Base-by-base conservation (phyloP, 37 sponge, comb jelly and placozoan genomes). In the Mnemiopsis leidyi region DNA sequence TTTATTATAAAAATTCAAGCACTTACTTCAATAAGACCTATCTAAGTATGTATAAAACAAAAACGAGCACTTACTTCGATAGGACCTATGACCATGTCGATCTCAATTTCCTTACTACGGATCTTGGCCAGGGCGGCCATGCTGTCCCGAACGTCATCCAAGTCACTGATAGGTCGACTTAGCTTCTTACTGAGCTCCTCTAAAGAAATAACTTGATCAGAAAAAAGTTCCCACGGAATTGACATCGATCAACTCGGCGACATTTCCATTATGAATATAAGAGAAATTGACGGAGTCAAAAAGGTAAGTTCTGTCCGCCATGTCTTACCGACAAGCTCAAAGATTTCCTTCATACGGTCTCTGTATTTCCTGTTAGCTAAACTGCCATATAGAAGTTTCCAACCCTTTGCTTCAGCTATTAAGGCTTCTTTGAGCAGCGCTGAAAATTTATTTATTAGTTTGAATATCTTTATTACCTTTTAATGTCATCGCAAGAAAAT, bases 391-490 rank as follows among this genome's bases (percentile, higher is more conserved):
- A 95, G 95, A 7, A 94, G 92, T 85, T 95, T 95, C 99, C 99
- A 98, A 9, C 96, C 96, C 69, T 95, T 95, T 25, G 99, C 95
- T 90, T 98, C 99, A 36, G 96, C 99, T 38, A 40, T 76, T 33
- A 98, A 93, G 0, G 99, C 95, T n/a, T 95, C 76, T 95, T 97
- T 98, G 68, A 98, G 93, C 38, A 94, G 94, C n/a, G 94, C 97
- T 77, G 79, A 77, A 18, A 71, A 67, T 21, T 67, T 21, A 67
- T 20, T 13, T 21, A 20, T 67, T 21, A 67, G 68, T 67, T n/a
- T n/a, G n/a, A n/a, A n/a, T n/a, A n/a, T n/a, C n/a, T n/a, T n/a
- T n/a, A n/a, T n/a, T n/a, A n/a, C n/a, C n/a, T n/a, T n/a, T n/a
- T n/a, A n/a, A n/a, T n/a, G n/a, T n/a, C n/a, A n/a, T n/a, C n/a